Evolutionary conservation across 2,113 vertebrate species (phyloP).

Genomic region (Leucosticte australis): DNA sequence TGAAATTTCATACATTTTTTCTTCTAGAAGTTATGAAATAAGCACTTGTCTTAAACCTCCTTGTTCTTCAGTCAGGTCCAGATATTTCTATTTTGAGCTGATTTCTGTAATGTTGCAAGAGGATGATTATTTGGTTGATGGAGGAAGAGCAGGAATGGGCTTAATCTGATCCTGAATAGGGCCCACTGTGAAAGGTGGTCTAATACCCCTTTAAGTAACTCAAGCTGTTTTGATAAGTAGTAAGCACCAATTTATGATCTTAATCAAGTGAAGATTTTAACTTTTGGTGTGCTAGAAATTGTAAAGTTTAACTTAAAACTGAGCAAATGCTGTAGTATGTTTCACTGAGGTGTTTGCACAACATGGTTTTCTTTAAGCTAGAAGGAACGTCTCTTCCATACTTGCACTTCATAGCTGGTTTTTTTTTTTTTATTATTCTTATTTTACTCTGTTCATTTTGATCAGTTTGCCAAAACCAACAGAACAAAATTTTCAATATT

Average conservation of each 20-base stretch:
- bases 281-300: background rate
- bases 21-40: background rate
- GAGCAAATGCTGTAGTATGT: background rate
- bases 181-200: background rate
- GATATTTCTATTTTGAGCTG: background rate
- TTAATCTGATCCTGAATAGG: background rate
- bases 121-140: background rate
- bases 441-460: background rate
- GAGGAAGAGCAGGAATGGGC: background rate
- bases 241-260: background rate
- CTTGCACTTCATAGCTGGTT: background rate
- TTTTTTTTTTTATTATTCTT: background rate
- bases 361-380: background rate
- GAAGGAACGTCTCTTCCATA: background rate
- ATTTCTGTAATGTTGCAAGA: background rate
- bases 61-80: background rate
- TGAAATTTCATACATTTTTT: background rate
- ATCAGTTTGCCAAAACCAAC: background rate
- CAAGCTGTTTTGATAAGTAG: background rate
- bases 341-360: background rate
- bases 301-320: background rate
- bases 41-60: background rate
- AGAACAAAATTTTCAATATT: background rate
- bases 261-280: background rate
- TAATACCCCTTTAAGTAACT: background rate